Conservation (phyloP, 2,113 vertebrate species). For the Oryzias javanicus region DNA sequence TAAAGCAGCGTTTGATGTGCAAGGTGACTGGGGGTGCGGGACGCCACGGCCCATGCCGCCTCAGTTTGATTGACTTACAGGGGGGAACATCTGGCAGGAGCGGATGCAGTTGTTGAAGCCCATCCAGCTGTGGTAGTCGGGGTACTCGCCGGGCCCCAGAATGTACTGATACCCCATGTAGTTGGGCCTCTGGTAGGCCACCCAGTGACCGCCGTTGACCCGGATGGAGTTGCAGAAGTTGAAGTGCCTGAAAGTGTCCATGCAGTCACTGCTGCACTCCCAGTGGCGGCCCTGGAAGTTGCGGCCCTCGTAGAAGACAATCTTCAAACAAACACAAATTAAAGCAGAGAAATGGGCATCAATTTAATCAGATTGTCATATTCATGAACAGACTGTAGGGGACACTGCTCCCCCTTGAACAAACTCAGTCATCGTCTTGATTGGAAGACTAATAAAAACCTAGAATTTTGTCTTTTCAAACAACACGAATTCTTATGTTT, state of each 20-base stretch:
- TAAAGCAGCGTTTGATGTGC: constrained; percentile 66
- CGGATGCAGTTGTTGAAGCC: constrained; percentile 79
- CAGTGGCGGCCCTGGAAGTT: constrained; percentile 76
- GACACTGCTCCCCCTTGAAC: constrained; percentile 60
- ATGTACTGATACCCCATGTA: constrained; percentile 77
- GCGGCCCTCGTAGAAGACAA: constrained; percentile 76
- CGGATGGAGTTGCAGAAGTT: constrained; percentile 76
- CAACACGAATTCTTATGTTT: not conserved
- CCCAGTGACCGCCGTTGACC: constrained; percentile 73
- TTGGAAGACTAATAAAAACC: not conserved
- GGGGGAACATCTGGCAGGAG: constrained; percentile 78
- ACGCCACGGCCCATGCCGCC: constrained; percentile 39
- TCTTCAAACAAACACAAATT: constrained; percentile 45
- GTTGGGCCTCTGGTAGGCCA: constrained; percentile 74
- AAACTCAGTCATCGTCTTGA: constrained; percentile 14
- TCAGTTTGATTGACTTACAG: constrained; percentile 76
- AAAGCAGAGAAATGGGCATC: not conserved
- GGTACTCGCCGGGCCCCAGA: constrained; percentile 71
- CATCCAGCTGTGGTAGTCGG: constrained; percentile 72
- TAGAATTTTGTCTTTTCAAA: not conserved
- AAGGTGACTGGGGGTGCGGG: constrained; percentile 33
- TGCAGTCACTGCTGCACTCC: constrained; percentile 74
- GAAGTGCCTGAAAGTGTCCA: constrained; percentile 75
- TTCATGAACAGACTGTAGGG: constrained; percentile 33
- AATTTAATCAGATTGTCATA: not conserved